Evolutionary conservation across 2,888 invertebrate genomes (phyloP).

Genomic region (Orthosia incerta): DNA sequence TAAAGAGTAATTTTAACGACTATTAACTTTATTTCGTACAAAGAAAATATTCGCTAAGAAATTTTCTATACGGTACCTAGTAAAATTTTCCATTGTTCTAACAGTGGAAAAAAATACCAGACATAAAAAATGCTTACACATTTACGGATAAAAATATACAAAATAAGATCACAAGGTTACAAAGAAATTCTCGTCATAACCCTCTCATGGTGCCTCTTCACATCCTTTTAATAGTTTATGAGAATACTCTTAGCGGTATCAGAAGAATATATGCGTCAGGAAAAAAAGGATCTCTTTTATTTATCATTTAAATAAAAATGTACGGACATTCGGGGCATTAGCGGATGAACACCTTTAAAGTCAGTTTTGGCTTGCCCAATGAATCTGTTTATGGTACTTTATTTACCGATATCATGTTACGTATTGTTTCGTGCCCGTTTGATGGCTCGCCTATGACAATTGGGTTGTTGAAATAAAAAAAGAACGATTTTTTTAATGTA

Average conservation of each 20-base stretch:
- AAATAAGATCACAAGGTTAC: constrained; percentile 25
- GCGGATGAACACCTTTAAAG: background rate
- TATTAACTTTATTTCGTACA: no score
- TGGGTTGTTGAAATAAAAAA: no score
- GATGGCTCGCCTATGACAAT: no score
- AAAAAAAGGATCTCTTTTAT: constrained; percentile 26
- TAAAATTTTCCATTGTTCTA: background rate
- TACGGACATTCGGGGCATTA: background rate
- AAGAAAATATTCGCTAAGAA: no score
- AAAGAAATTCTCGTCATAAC: constrained; percentile 39
- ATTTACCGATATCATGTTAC: no score
- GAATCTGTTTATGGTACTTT: background rate
- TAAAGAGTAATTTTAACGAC: background rate
- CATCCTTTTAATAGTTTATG: constrained; percentile 41
- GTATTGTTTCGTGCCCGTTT: no score
- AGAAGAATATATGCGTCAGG: constrained; percentile 24
- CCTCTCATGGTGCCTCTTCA: constrained; percentile 20
- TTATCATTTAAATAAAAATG: constrained; percentile 10
- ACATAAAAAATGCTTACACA: background rate
- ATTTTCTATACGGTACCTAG: background rate
- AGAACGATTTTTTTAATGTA: no score
- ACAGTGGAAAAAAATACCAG: background rate
- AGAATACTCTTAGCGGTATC: constrained; percentile 26
- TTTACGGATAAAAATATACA: background rate
- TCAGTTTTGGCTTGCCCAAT: constrained; percentile 2